These are phyloP conservation scores for Pogonocherus hispidulus DNA, from an alignment of 2,888 invertebrate genomes.

Conservation along the genomic window DNA sequence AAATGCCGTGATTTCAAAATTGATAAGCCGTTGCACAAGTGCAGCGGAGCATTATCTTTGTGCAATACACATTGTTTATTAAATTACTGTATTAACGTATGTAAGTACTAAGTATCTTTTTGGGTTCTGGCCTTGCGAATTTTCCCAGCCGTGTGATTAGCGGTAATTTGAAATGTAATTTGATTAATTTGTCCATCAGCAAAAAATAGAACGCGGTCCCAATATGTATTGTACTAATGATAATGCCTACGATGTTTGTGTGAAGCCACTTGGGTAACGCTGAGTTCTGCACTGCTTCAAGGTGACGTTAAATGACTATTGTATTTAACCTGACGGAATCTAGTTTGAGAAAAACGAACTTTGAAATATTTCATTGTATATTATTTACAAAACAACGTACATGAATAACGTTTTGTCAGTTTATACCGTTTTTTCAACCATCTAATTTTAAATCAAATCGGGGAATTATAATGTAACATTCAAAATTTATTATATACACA, in stretches of 20 bases:
- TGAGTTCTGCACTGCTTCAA: not conserved
- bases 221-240: not conserved
- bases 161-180: constrained; percentile 4
- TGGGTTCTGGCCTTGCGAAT: constrained; percentile 44
- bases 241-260: not conserved
- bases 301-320: not conserved
- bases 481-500: no score
- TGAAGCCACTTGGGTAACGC: not conserved
- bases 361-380: no score
- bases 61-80: constrained; percentile 53
- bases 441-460: no score
- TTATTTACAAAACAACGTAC: no score
- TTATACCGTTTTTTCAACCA: no score
- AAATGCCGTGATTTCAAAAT: constrained; percentile 56
- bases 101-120: constrained; percentile 46
- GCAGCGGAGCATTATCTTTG: constrained; percentile 49
- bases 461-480: no score
- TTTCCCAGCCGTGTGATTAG: constrained; percentile 36
- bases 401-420: no score
- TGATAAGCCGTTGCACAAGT: constrained; percentile 58
- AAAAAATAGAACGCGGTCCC: constrained; percentile 6
- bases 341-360: no score
- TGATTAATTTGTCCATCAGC: constrained; percentile 15
- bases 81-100: constrained; percentile 52
- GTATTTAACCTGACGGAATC: not conserved